phyloP scores from a whole-genome alignment of 2,888 invertebrate genomes.

The Pachymerium ferrugineum region DNA sequence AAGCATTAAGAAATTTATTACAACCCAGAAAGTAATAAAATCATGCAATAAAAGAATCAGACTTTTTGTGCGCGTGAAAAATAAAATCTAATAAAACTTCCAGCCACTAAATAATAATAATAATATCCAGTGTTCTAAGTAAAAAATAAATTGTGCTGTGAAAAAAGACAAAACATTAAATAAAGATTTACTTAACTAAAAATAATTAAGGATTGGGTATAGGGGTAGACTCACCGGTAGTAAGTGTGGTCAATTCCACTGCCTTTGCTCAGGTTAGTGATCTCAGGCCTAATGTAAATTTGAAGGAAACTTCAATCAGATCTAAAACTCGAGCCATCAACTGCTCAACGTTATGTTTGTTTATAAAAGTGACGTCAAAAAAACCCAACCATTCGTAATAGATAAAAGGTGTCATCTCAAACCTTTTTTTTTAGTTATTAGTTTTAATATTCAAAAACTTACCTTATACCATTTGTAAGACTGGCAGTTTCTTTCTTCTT shows the following conservation, averaged over 20 bases:
- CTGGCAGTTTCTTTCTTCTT: constrained; percentile 2
- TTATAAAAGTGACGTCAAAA: neutral
- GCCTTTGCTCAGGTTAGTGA: constrained; percentile 12
- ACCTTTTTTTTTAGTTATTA: too few relatives aligned
- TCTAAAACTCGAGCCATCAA: neutral
- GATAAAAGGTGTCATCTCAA: too few relatives aligned
- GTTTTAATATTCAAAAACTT: neutral
- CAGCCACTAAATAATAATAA: neutral
- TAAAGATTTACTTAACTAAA: neutral
- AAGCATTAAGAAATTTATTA: too few relatives aligned
- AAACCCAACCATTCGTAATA: neutral
- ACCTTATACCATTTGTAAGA: constrained; percentile 12
- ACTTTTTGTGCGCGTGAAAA: neutral
- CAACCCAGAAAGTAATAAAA: too few relatives aligned
- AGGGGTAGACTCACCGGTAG: constrained; percentile 33
- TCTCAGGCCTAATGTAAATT: constrained; percentile 27
- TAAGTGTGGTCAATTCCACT: constrained; percentile 34
- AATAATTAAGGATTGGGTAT: neutral
- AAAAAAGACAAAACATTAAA: neutral
- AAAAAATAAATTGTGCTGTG: neutral
- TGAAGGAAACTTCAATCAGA: constrained; percentile 3
- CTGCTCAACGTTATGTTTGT: neutral
- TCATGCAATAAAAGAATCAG: neutral
- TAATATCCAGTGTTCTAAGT: neutral
- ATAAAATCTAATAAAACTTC: neutral